A percentile compares a stretch with the other conserved stretches of the same genome.
These are phyloP conservation scores for Ecliptopera silaceata DNA, from an alignment of 2,888 invertebrate species.

Conservation along the genomic window DNA sequence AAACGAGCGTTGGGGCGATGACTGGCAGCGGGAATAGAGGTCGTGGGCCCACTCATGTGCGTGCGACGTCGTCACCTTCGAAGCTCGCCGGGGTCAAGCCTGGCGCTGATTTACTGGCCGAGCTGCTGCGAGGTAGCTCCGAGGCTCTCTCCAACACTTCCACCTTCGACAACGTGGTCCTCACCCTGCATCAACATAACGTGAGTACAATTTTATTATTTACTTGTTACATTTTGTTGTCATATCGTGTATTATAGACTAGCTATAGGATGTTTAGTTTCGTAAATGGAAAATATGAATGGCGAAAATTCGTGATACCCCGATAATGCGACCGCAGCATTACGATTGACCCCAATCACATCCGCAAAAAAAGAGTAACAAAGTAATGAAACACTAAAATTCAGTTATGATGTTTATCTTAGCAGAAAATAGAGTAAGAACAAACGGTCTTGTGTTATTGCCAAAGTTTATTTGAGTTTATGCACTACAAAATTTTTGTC, in stretches of 20 bases:
- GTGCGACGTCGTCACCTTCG: conserved; percentile 91
- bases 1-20: conserved; percentile 84
- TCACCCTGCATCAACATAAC: conserved; percentile 78
- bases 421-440: conserved; percentile 66
- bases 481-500: conserved; percentile 52
- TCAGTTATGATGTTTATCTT: conserved; percentile 68
- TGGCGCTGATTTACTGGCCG: conserved; percentile 86
- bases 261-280: too few relatives aligned
- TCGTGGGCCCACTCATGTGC: conserved; percentile 85
- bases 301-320: background rate
- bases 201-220: conserved; percentile 59
- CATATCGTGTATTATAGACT: background rate
- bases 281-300: too few relatives aligned
- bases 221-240: conserved; percentile 24
- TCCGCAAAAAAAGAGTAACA: conserved; percentile 57
- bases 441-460: conserved; percentile 63
- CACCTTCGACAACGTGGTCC: conserved; percentile 77
- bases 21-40: conserved; percentile 63
- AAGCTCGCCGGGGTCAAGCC: conserved; percentile 86
- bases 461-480: conserved; percentile 62
- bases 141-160: conserved; percentile 87
- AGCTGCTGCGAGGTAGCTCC: conserved; percentile 90
- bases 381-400: conserved; percentile 56
- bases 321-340: conserved; percentile 12
- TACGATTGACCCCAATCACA: conserved; percentile 54